Conservation (phyloP, 2,113 vertebrate genomes). For the Gallinago jamesoni region DNA sequence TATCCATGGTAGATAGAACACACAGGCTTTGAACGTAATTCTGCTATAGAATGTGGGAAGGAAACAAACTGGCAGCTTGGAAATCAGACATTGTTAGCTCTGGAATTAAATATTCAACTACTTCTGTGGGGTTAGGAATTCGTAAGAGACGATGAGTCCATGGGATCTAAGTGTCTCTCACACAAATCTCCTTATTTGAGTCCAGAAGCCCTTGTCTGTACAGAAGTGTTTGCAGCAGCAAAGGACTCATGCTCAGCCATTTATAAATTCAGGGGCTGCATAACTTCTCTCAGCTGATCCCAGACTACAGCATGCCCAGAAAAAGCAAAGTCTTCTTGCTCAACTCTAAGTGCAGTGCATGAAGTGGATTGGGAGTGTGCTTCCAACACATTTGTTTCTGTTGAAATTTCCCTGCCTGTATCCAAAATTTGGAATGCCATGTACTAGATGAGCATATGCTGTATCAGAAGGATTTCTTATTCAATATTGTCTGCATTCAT, state of each 20-base stretch:
- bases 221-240: neutral
- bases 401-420: neutral
- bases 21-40: neutral
- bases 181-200: neutral
- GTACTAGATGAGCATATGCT: neutral
- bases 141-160: neutral
- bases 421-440: neutral
- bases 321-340: neutral
- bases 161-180: neutral
- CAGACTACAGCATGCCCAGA: neutral
- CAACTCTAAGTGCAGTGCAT: accelerated
- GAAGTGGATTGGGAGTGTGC: neutral
- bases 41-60: neutral
- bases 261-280: neutral
- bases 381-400: neutral
- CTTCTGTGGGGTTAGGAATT: neutral
- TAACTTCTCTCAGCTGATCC: too few relatives aligned
- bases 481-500: neutral
- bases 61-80: neutral
- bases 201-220: neutral
- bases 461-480: neutral
- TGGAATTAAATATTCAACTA: neutral
- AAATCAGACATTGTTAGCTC: neutral
- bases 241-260: too few relatives aligned
- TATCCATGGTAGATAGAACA: neutral